A percentile compares a stretch with the other conserved stretches of the same genome.
Evolutionary conservation across 2,113 vertebrate species (phyloP).

Genomic region (Podocnemis expansa): DNA sequence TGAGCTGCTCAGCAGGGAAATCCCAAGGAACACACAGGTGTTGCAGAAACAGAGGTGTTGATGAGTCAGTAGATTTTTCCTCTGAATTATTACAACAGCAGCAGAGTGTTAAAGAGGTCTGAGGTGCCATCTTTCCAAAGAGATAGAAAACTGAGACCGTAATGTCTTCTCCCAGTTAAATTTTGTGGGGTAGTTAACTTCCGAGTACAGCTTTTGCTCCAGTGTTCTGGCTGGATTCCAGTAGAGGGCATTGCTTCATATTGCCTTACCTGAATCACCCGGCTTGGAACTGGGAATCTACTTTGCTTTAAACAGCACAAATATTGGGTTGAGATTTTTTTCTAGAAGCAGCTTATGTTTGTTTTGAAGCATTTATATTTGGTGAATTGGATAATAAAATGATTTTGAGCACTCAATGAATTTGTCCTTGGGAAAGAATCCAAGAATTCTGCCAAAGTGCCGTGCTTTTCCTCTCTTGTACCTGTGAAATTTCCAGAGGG

Average conservation of each 20-base stretch:
- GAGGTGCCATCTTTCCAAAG: not conserved
- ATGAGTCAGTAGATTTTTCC: not conserved
- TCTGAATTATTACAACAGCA: not conserved
- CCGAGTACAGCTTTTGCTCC: not conserved
- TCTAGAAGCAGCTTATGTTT: constrained; percentile 23
- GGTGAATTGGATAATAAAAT: not conserved
- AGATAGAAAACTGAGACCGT: not conserved
- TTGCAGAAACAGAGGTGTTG: not conserved
- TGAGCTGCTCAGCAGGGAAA: not conserved
- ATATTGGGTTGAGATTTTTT: not conserved
- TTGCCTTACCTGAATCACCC: constrained; percentile 17
- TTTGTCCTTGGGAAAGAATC: constrained; percentile 26
- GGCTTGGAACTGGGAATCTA: constrained; percentile 7
- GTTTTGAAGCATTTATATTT: constrained; percentile 32
- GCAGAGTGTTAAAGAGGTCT: not conserved
- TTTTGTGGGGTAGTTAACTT: not conserved
- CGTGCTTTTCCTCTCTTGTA: not conserved
- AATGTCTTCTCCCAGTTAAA: not conserved
- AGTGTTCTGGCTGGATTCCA: not conserved
- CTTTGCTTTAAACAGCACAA: not conserved
- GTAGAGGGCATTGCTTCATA: not conserved
- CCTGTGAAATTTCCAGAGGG: no score
- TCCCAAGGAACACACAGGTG: not conserved
- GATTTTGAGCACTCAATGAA: not conserved
- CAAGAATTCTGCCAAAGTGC: not conserved